Evolutionary conservation across 2,797 vertebrate species (phyloP).

Genomic region (Chromobotia macracanthus): DNA sequence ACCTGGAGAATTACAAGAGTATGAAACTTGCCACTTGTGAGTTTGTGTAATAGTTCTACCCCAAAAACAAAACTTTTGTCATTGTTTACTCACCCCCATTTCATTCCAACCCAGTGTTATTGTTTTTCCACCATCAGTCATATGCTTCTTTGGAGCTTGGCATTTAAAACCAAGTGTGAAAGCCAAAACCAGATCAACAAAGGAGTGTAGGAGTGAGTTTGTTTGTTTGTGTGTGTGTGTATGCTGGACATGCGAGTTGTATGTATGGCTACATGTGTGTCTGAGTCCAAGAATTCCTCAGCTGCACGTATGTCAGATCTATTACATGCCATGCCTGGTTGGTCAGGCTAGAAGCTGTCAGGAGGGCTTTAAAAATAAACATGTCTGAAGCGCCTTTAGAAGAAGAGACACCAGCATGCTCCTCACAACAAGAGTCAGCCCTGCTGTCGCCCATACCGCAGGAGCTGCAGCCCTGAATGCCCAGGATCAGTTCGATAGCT

Average conservation of each 20-base stretch:
- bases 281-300: neutral
- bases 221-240: neutral
- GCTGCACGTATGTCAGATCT: constrained; percentile 12
- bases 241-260: neutral
- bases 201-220: neutral
- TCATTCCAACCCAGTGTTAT: neutral
- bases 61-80: neutral
- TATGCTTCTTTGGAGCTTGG: neutral
- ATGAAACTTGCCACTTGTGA: neutral
- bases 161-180: neutral
- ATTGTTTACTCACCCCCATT: neutral
- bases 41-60: neutral
- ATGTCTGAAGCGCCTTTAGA: constrained; percentile 29
- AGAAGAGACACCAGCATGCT: neutral
- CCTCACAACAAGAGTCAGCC: constrained; percentile 19
- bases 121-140: neutral
- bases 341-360: constrained; percentile 15
- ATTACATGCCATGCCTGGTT: constrained; percentile 23
- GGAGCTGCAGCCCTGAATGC: neutral
- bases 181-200: neutral
- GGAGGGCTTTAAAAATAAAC: constrained; percentile 37
- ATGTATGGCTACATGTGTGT: neutral
- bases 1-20: constrained; percentile 12
- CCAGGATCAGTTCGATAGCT: constrained; percentile 5
- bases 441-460: constrained; percentile 7